Conservation (phyloP, 1,140 invertebrate species). For the Coenobita brevimanus region DNA sequence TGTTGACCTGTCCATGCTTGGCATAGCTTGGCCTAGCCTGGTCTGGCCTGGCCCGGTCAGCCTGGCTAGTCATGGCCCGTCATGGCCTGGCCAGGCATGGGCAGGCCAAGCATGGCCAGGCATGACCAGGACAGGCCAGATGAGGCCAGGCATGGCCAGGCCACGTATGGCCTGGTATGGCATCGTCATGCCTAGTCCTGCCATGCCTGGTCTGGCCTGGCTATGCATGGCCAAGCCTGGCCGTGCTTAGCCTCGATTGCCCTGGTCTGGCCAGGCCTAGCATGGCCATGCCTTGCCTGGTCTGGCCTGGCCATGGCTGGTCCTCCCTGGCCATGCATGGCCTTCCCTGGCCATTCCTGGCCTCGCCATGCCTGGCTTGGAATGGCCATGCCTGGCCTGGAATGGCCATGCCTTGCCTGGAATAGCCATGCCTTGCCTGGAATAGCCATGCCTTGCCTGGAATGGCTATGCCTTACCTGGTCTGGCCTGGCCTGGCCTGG, state of each 20-base stretch:
- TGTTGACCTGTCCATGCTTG: neutral
- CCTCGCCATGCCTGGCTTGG: conserved; percentile 63
- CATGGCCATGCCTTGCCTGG: neutral
- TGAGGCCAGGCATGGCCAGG: neutral
- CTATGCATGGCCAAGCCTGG: neutral
- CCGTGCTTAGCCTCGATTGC: neutral
- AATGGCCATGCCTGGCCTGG: conserved; percentile 39
- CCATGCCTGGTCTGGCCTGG: neutral
- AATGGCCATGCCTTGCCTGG: conserved; percentile 16
- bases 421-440: conserved; percentile 10
- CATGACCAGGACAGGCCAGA: neutral
- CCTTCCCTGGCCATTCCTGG: neutral
- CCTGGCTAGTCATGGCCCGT: neutral
- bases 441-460: conserved; percentile 10
- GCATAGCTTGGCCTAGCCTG: neutral
- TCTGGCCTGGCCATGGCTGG: neutral
- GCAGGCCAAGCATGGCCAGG: neutral
- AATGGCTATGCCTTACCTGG: conserved; percentile 4
- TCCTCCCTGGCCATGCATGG: neutral
- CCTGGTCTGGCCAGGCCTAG: neutral
- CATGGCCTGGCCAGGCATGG: neutral
- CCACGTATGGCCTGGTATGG: neutral
- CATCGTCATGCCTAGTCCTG: neutral
- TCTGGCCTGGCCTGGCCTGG: conserved; percentile 25
- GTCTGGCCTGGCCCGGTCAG: neutral